A percentile compares a stretch with the other conserved stretches of the same genome.
phyloP scores from a whole-genome alignment of 2,113 vertebrate genomes.

The Pterocles burchelli region DNA sequence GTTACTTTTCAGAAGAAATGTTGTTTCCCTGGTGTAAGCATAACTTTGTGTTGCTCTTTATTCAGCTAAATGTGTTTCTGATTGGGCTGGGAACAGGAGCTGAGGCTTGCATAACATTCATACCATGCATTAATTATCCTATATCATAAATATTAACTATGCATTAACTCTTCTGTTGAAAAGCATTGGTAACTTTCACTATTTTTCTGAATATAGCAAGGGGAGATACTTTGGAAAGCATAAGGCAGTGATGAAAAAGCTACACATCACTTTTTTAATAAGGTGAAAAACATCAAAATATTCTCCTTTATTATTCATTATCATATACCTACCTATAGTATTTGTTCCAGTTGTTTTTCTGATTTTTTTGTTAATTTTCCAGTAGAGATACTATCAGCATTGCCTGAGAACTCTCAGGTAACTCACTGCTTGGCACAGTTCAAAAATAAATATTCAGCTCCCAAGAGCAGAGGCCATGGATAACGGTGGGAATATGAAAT shows the following conservation, averaged over 20 bases:
- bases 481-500: neutral
- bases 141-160: no score
- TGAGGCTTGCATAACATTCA: neutral
- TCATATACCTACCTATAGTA: neutral
- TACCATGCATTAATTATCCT: neutral
- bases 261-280: neutral
- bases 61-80: neutral
- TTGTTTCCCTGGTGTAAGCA: neutral
- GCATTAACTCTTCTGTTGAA: neutral
- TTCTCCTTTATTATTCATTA: neutral
- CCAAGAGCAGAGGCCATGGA: neutral
- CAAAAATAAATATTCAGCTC: conserved; percentile 17
- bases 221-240: neutral
- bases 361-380: neutral
- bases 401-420: conserved; percentile 23
- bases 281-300: neutral
- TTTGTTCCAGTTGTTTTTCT: neutral
- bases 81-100: neutral
- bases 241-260: neutral
- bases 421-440: neutral
- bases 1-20: neutral
- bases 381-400: neutral
- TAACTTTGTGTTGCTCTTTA: neutral
- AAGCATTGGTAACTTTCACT: neutral
- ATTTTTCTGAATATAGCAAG: neutral